Base-by-base conservation (phyloP, 2,888 invertebrate species). In the Peribatodes rhomboidaria region DNA sequence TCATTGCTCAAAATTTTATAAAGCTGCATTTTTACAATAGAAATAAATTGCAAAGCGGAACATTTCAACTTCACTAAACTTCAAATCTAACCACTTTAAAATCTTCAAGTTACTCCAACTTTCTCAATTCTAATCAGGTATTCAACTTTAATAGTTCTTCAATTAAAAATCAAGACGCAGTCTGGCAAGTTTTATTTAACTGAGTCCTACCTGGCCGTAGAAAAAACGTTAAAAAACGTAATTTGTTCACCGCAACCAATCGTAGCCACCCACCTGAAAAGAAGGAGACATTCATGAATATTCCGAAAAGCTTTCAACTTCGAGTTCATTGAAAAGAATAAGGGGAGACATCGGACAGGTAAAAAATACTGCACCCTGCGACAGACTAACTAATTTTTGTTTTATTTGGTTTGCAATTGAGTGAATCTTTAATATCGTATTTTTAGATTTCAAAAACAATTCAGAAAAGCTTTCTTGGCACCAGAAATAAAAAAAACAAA, bases 221-320 rank as follows among this genome's bases (percentile, higher is more conserved):
- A 73, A 79, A 73, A 79, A 79, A 80, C 74, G 74, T 78, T 42
- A 20, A 44, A 50, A 35, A 50, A 50, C 35, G 33, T 78, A 79
- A 82, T 77, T 80, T 78, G 69, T 77, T 84, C 86, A 77, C 83
- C 75, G 80, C 79, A 81, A 77, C 76, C 83, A 81, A 86, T 85
- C 83, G 84, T 83, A 89, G 78, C 83, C 86, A 85, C 88, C 85
- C 84, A 90, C 92, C 91, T 93, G 93, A 86, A 92, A 90, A 86
- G 87, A 88, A 88, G 44, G 80, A 88, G 87, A 88, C 84, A 82
- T 83, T 87, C 90, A 91, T 93, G 91, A 93, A 93, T 93, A 93
- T 92, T 92, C 91, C 79, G 82, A 80, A 82, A 86, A 73, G 87
- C 88, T 90, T 89, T 92, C 86, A 90, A 82, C 59, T 80, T 70